Percentiles rank a stretch among this genome's conserved stretches.
These are phyloP conservation scores for Psittacula cyanocephala DNA, from an alignment of 2,113 vertebrate genomes.

Conservation along the genomic window DNA sequence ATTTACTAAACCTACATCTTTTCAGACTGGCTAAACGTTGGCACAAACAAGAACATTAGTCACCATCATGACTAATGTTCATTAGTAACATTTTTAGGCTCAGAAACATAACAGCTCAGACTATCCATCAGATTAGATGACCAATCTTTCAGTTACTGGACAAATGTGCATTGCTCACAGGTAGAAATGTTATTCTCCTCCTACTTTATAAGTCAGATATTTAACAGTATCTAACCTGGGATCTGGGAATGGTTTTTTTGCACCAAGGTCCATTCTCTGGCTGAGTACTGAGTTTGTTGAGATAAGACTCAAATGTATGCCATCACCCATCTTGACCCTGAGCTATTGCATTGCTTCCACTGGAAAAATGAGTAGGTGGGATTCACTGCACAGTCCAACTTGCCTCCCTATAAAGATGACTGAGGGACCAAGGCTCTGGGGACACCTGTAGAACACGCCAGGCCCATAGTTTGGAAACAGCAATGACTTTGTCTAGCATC, in stretches of 20 bases:
- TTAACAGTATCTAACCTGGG: not conserved
- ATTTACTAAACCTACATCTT: conserved; percentile 36
- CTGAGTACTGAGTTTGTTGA: not conserved
- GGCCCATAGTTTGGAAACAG: not conserved
- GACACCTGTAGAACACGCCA: not conserved
- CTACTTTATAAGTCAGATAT: not conserved
- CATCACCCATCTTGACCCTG: not conserved
- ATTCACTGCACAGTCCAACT: not conserved
- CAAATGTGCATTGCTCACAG: not conserved
- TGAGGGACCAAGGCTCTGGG: not conserved
- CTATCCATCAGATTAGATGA: not conserved
- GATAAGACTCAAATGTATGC: not conserved
- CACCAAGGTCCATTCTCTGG: not conserved
- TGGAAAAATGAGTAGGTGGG: not conserved
- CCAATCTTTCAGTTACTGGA: not conserved
- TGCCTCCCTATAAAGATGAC: not conserved
- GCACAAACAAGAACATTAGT: conserved; percentile 25
- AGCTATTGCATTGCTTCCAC: not conserved
- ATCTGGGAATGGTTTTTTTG: not conserved
- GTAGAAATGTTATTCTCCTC: not conserved
- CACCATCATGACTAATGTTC: not conserved
- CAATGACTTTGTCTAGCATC: not conserved
- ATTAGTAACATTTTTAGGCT: not conserved
- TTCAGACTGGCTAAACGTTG: conserved; percentile 10
- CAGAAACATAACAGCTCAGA: not conserved